Conservation (phyloP, 2,797 vertebrate genomes). For the Erpetoichthys calabaricus region DNA sequence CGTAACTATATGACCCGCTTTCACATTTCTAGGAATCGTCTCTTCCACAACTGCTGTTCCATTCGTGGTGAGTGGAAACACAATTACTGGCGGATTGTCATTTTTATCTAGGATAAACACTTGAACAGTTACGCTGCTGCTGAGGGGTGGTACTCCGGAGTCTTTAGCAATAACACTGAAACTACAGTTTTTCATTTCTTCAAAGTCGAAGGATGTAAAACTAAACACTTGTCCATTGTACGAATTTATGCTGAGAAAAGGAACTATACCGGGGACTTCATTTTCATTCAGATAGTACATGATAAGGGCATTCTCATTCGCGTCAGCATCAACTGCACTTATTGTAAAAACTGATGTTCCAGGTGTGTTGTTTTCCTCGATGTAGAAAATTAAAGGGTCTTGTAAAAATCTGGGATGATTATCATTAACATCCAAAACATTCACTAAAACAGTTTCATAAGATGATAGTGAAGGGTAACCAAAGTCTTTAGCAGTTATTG, state of each 20-base stretch:
- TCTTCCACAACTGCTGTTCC: constrained; percentile 22
- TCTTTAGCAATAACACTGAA: constrained; percentile 18
- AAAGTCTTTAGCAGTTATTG: constrained; percentile 34
- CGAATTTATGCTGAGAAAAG: constrained; percentile 25
- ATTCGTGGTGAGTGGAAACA: too few relatives aligned
- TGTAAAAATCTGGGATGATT: constrained; percentile 34
- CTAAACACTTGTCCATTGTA: constrained; percentile 24
- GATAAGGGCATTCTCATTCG: constrained; percentile 35
- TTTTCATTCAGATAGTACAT: constrained; percentile 25
- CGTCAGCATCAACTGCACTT: constrained; percentile 28
- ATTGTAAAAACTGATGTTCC: too few relatives aligned
- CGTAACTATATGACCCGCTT: constrained; percentile 23
- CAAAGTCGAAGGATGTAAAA: constrained; percentile 31
- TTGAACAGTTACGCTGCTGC: too few relatives aligned
- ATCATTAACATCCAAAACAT: constrained; percentile 40
- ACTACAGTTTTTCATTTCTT: constrained; percentile 22
- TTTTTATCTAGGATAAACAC: too few relatives aligned
- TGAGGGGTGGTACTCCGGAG: constrained; percentile 8
- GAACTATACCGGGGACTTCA: constrained; percentile 10
- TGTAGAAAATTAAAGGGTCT: constrained; percentile 22
- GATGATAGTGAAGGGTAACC: constrained; percentile 36
- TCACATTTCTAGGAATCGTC: constrained; percentile 20
- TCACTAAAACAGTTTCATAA: constrained; percentile 29
- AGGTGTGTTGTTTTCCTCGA: constrained; percentile 26
- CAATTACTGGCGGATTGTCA: too few relatives aligned